phyloP scores from a whole-genome alignment of 2,113 vertebrate species.

The Castor canadensis region DNA sequence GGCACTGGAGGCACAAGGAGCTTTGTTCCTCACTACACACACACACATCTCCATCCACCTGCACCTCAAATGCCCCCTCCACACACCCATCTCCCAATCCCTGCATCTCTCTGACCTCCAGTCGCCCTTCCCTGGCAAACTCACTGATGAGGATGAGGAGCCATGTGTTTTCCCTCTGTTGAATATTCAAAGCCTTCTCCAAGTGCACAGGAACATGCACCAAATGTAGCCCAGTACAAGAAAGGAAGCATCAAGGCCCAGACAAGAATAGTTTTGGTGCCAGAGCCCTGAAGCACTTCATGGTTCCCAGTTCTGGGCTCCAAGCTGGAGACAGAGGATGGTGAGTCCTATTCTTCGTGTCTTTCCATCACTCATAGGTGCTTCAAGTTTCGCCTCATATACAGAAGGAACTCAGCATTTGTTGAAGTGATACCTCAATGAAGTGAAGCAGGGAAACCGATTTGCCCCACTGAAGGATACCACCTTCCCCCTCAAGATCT shows the following conservation, averaged over 20 bases:
- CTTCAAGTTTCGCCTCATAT: neutral
- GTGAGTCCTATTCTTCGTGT: neutral
- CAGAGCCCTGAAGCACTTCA: neutral
- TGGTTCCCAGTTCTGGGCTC: neutral
- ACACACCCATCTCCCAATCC: no score
- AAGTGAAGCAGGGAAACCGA: neutral
- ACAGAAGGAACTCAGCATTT: neutral
- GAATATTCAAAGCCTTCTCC: neutral
- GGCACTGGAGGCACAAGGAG: neutral
- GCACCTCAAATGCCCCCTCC: neutral
- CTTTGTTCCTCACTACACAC: no score
- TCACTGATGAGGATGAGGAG: neutral
- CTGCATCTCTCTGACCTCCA: neutral
- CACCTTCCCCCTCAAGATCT: neutral
- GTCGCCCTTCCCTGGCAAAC: neutral
- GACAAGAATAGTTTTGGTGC: neutral
- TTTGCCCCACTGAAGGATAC: neutral
- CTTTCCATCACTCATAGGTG: neutral
- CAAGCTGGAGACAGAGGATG: neutral
- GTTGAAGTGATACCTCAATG: neutral
- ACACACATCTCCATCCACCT: no score
- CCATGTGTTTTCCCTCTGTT: neutral
- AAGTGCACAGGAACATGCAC: accelerated
- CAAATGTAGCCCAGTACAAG: neutral
- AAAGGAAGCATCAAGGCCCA: accelerated